Evolutionary conservation across 1,140 invertebrate genomes (phyloP).

Genomic region (Sinella curviseta): DNA sequence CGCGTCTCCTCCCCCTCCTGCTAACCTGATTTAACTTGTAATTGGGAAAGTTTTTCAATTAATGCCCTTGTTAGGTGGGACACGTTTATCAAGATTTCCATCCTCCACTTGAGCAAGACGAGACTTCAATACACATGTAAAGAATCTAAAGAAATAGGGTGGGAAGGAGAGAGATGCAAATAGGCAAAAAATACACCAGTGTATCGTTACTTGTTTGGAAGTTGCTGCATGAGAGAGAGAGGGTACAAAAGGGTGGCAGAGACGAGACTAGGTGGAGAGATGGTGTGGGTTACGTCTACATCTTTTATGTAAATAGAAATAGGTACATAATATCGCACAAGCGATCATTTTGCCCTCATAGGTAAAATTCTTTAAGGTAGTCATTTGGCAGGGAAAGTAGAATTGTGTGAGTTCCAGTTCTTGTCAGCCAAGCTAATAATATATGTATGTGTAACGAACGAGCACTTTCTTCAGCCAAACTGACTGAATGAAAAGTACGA

Average conservation of each 20-base stretch:
- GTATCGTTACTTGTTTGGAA: neutral
- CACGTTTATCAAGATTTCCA: constrained; percentile 20
- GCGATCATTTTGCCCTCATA: too few relatives aligned
- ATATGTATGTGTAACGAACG: too few relatives aligned
- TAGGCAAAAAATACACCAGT: neutral
- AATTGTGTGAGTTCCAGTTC: too few relatives aligned
- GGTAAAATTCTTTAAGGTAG: neutral
- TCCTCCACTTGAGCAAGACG: neutral
- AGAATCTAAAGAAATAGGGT: neutral
- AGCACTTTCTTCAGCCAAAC: too few relatives aligned
- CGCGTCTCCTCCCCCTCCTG: neutral
- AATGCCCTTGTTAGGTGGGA: constrained; percentile 29
- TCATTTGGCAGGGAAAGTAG: too few relatives aligned
- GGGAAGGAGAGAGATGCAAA: neutral
- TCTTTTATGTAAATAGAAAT: neutral
- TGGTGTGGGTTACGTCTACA: neutral
- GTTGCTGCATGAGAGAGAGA: neutral
- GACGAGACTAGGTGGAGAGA: too few relatives aligned
- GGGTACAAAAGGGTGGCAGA: neutral
- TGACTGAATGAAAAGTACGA: too few relatives aligned
- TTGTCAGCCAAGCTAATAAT: too few relatives aligned
- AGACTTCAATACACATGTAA: too few relatives aligned
- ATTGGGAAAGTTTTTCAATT: constrained; percentile 50
- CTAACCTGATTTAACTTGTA: constrained; percentile 24
- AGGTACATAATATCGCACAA: neutral